Evolutionary conservation across 2,113 vertebrate genomes (phyloP), one percentile per base, ranked within the genome.

Genomic region (Calypte anna): DNA sequence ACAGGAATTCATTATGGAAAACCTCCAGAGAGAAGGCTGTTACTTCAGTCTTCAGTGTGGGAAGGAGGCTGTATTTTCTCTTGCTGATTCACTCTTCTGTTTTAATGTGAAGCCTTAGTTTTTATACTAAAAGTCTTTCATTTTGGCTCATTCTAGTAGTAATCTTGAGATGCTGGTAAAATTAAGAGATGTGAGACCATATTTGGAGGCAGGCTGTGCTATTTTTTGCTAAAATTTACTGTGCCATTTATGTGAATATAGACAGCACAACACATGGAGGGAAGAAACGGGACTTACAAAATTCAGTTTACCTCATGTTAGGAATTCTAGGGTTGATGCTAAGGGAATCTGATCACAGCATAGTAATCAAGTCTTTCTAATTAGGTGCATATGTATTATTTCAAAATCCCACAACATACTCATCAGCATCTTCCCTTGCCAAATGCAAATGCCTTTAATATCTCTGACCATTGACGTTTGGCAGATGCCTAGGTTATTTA

Each of bases 1-100:
- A 90, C 58, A 86, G 82, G 91, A 97, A 97, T 97, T 98, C 96
- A 97, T 98, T 98, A 97, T 72, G 51, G 73, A 75, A 96, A 96
- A 51, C 75, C 97, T 97, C 97, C 59, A 86, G 97, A 96, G 97
- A 95, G 61, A 92, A 94, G 43, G 48, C 85, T 88, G 46, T 70
- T 95, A 55, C 82, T 96, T 96, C 59, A 30, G 30, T 73, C 53
- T 92, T 88, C 74, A 81, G 24, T 79, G 14, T 30, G 21, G 33
- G 46, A 20, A 85, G 48, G 43, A 94, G 72, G 58, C 87, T 83
- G 40, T n/a, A 9, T 82, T 83, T 58, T 83, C 44, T 86, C 92
- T 81, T 74, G 68, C 88, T 91, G 92, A 91, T 92, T 96, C 75
- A 87, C 44, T 73, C 55, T 72, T 77, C 75, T 68, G 31, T 40